Conservation (phyloP, 2,888 invertebrate species). For the Sabellastarte sp. region DNA sequence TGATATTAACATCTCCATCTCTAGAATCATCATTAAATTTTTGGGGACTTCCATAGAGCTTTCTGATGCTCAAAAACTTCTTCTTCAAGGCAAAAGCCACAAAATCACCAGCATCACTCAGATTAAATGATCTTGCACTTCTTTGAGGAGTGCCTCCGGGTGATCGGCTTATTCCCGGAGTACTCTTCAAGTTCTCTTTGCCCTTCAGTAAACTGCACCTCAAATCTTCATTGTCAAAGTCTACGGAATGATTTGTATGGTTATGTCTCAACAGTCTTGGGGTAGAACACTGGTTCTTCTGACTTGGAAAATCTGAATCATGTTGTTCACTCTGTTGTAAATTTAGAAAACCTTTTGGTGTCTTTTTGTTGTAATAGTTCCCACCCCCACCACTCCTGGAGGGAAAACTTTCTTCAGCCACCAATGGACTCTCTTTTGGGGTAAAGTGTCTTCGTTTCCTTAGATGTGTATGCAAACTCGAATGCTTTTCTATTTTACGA, state of each 20-base stretch:
- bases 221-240: background rate
- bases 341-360: background rate
- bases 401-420: background rate
- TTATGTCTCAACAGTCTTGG: too few relatives aligned
- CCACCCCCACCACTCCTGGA: too few relatives aligned
- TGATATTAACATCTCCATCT: background rate
- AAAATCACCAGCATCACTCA: background rate
- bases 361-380: background rate
- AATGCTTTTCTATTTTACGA: background rate
- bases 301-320: background rate
- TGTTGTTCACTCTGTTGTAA: too few relatives aligned
- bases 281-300: background rate
- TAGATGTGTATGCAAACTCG: background rate
- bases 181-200: background rate
- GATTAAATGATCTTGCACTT: background rate
- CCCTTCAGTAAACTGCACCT: background rate
- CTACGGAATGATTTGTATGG: too few relatives aligned
- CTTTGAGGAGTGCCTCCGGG: background rate
- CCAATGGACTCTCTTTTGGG: background rate
- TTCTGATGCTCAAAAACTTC: background rate
- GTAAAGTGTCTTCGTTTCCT: background rate
- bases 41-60: slow-evolving; percentile 2
- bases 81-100: background rate
- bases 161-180: background rate
- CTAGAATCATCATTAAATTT: too few relatives aligned